Base-by-base conservation (phyloP, 2,113 vertebrate genomes). In the Mobula hypostoma region DNA sequence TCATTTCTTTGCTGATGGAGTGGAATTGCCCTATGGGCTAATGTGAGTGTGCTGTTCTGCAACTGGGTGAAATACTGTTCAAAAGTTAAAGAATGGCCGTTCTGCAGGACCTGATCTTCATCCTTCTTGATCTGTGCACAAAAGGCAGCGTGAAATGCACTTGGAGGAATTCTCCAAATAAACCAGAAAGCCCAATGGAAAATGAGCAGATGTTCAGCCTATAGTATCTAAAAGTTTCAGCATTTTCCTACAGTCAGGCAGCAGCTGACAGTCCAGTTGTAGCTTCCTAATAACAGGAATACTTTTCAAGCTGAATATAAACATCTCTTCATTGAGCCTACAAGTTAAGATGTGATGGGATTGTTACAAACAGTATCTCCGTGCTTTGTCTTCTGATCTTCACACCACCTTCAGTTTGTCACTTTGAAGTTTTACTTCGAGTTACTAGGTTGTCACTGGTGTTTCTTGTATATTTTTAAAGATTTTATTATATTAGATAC, bases 381-480 rank as follows among this genome's bases (percentile, higher is more conserved):
- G 15, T 32, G 29, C 85, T 90, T 63, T 90, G 7, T 90, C 29
- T 19, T 68, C n/a, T 90, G n/a, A 90, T 17, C n/a, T 19, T 66
- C 19, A 90, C 29, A 32, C 61, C 61, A 61, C 32, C 85, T 90
- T 90, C 32, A 66, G 7, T 66, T 68, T 66, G 63, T 90, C 29
- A 36, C 61, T 36, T 68, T 32, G 85, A n/a, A 68, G 14, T 32
- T n/a, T 88, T 29, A 63, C 85, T 68, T 90, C 61, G 36, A 32
- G 85, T 63, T 66, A 7, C 6, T 19, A n/a, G n/a, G 85, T 63
- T 90, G 85, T 90, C 32, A 68, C 61, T 68, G 61, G 15, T 90
- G 85, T 90, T 61, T 32, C 85, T 29, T 32, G 15, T 90, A 32
- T 90, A 68, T 66, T 90, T 88, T 66, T 32, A 90, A 90, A 66